Conservation (phyloP, 23 tunicate species). For the Halocynthia aurantium region DNA sequence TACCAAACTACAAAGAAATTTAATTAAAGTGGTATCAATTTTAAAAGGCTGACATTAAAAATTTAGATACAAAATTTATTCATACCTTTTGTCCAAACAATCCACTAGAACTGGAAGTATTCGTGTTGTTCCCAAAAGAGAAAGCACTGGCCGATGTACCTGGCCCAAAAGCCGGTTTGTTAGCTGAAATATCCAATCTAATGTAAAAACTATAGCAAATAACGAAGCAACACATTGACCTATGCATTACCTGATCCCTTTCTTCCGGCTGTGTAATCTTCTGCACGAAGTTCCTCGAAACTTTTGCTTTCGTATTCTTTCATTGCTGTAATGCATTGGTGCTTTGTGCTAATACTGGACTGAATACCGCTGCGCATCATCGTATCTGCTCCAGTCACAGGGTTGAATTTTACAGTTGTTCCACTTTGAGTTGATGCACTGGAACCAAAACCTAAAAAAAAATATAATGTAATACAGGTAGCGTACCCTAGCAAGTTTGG, state of each 20-base stretch:
- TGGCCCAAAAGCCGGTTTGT: constrained; percentile 24
- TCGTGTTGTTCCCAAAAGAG: constrained; percentile 2
- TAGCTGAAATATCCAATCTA: not conserved
- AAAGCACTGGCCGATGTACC: constrained; percentile 3
- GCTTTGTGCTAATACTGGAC: constrained; percentile 54
- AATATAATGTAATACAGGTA: too few species aligned
- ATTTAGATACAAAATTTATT: not conserved
- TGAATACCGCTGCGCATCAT: constrained; percentile 48
- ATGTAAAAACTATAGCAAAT: not conserved
- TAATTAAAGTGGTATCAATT: too few species aligned
- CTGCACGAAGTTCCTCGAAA: constrained; percentile 84
- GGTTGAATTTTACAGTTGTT: constrained; percentile 61
- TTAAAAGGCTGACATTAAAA: too few species aligned
- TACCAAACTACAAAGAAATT: too few species aligned
- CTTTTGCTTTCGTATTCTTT: constrained; percentile 81
- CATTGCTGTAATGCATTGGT: constrained; percentile 95
- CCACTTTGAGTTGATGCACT: constrained; percentile 34
- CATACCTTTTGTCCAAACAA: constrained; percentile 23
- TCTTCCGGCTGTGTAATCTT: constrained; percentile 83
- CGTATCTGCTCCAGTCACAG: constrained; percentile 49
- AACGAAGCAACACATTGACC: not conserved
- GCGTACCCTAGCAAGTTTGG: too few species aligned
- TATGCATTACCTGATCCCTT: constrained; percentile 60
- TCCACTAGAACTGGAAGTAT: constrained; percentile 17
- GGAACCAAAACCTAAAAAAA: not conserved